phyloP scores from a whole-genome alignment of 2,888 invertebrate species.

The Torymus texanus region DNA sequence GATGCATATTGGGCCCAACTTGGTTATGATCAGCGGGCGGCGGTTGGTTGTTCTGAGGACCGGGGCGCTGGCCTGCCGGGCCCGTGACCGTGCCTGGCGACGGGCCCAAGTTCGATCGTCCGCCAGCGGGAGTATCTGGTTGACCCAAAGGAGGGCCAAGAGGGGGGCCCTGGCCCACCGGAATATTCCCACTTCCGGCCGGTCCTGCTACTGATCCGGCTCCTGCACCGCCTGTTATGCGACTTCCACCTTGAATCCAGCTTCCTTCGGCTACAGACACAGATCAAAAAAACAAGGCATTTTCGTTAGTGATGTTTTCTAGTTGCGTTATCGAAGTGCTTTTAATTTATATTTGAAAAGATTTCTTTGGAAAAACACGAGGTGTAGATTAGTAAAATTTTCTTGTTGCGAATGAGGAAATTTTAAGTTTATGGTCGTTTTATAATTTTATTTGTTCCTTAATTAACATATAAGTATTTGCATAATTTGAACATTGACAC shows the following conservation, averaged over 20 bases:
- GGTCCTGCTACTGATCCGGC: slow-evolving; percentile 67
- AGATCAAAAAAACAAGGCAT: slow-evolving; percentile 1
- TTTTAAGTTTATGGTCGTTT: too few relatives aligned
- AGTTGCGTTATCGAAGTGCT: too few relatives aligned
- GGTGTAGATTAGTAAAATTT: too few relatives aligned
- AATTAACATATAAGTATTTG: too few relatives aligned
- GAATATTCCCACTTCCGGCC: slow-evolving; percentile 73
- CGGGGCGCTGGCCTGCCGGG: slow-evolving; percentile 75
- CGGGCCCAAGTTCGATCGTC: slow-evolving; percentile 76
- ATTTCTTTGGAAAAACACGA: too few relatives aligned
- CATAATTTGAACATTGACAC: too few relatives aligned
- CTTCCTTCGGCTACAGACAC: slow-evolving; percentile 85
- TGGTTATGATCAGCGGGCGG: slow-evolving; percentile 64
- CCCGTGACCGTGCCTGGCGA: slow-evolving; percentile 75
- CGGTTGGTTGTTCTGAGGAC: slow-evolving; percentile 64
- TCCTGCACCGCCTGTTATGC: slow-evolving; percentile 76
- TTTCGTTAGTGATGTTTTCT: too few relatives aligned
- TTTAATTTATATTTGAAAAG: too few relatives aligned
- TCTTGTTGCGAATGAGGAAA: too few relatives aligned
- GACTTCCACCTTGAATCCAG: slow-evolving; percentile 90
- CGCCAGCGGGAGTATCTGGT: slow-evolving; percentile 71
- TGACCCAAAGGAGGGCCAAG: slow-evolving; percentile 63
- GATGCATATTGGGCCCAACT: slow-evolving; percentile 73
- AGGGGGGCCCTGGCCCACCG: slow-evolving; percentile 75
- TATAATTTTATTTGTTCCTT: too few relatives aligned